phyloP scores from a whole-genome alignment of 2,888 invertebrate genomes.

The Synanthedon tipuliformis region DNA sequence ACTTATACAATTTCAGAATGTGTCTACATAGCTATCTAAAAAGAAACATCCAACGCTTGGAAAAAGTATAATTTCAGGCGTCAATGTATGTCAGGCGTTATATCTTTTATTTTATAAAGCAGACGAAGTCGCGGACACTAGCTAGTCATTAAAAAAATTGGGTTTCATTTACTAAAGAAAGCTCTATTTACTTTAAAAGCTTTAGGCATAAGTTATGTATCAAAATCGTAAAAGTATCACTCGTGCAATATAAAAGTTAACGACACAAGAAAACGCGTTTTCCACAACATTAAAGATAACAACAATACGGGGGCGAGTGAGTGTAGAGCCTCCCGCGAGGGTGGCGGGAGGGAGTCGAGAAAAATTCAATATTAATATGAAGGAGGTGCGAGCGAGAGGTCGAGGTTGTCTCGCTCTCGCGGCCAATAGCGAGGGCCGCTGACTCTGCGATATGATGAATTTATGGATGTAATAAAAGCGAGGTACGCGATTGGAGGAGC shows the following conservation, averaged over 20 bases:
- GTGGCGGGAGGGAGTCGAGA: slow-evolving; percentile 70
- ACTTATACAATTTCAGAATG: too few relatives aligned
- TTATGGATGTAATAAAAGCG: slow-evolving; percentile 86
- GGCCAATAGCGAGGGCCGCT: slow-evolving; percentile 69
- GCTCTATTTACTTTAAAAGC: slow-evolving; percentile 2
- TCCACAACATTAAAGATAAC: slow-evolving; percentile 72
- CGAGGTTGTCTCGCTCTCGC: slow-evolving; percentile 60
- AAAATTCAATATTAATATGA: slow-evolving; percentile 87
- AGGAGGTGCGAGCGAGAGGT: slow-evolving; percentile 74
- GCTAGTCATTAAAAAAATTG: too few relatives aligned
- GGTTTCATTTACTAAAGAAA: too few relatives aligned
- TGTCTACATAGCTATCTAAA: too few relatives aligned
- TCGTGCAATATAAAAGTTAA: slow-evolving; percentile 71
- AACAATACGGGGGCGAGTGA: slow-evolving; percentile 70
- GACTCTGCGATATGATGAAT: slow-evolving; percentile 78
- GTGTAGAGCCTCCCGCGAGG: slow-evolving; percentile 68
- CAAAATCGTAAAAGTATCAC: slow-evolving; percentile 67
- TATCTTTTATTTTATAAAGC: too few relatives aligned
- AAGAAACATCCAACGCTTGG: too few relatives aligned
- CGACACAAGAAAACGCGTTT: slow-evolving; percentile 72
- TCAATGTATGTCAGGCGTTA: too few relatives aligned
- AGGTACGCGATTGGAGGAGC: slow-evolving; percentile 75
- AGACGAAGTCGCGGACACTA: too few relatives aligned
- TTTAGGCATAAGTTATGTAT: slow-evolving; percentile 56
- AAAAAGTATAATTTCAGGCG: too few relatives aligned